A percentile compares a stretch with the other conserved stretches of the same genome.
These are phyloP conservation scores for Drosophila aff. DNA, from an alignment of 1,140 invertebrate species.

Conservation along the genomic window DNA sequence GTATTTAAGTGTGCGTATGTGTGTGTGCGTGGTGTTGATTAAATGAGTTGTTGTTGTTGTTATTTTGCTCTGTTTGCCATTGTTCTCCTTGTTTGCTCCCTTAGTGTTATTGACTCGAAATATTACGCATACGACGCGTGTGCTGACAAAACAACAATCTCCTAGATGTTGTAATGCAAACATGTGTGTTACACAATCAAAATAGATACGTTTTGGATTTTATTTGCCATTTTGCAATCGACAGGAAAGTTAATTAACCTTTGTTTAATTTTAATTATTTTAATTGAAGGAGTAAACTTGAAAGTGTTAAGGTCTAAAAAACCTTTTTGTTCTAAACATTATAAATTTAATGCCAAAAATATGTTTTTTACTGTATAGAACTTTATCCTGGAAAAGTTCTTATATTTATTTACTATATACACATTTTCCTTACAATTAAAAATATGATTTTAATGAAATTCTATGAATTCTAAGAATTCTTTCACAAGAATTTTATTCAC, in stretches of 20 bases:
- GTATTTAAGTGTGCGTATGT: slow-evolving; percentile 13
- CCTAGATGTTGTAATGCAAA: slow-evolving; percentile 18
- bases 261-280: neutral
- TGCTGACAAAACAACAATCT: slow-evolving; percentile 45
- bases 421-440: neutral
- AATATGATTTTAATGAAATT: neutral
- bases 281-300: neutral
- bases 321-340: neutral
- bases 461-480: neutral
- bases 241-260: neutral
- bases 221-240: neutral
- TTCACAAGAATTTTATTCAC: no score
- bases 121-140: slow-evolving; percentile 61
- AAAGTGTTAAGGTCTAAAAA: neutral
- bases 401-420: neutral
- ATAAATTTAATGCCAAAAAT: neutral
- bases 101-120: slow-evolving; percentile 50
- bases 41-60: slow-evolving; percentile 20
- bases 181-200: slow-evolving; percentile 15
- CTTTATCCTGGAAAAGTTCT: neutral
- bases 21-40: slow-evolving; percentile 28
- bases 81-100: slow-evolving; percentile 23
- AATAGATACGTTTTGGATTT: neutral
- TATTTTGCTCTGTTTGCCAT: slow-evolving; percentile 11
- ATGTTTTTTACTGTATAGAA: neutral